Conservation (phyloP, 2,113 vertebrate species). For the Hydropotes inermis region DNA sequence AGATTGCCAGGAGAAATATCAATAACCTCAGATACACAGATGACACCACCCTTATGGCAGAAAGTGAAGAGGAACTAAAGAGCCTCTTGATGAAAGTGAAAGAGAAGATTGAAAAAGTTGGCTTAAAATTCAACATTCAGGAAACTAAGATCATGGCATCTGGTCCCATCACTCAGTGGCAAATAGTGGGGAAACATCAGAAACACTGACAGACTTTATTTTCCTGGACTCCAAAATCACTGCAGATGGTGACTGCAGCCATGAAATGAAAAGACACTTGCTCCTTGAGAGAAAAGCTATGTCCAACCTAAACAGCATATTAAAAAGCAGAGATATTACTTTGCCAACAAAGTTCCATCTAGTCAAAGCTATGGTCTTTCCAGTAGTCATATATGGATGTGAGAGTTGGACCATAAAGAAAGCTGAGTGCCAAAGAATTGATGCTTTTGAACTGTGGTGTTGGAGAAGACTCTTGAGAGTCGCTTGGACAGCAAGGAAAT, state of each 20-base stretch:
- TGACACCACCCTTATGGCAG: background rate
- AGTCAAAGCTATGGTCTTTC: background rate
- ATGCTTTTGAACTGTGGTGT: background rate
- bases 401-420: background rate
- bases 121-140: background rate
- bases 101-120: background rate
- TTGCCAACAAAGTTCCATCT: background rate
- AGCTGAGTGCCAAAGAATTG: background rate
- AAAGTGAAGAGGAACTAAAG: background rate
- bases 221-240: background rate
- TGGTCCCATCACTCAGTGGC: background rate
- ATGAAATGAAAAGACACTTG: background rate
- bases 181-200: background rate
- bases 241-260: background rate
- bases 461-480: background rate
- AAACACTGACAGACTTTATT: background rate
- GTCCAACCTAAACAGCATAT: background rate
- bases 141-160: background rate
- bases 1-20: background rate
- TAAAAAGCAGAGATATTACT: background rate
- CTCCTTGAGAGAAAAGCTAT: background rate
- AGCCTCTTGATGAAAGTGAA: background rate
- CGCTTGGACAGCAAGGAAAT: background rate
- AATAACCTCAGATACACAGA: background rate
- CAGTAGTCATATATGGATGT: background rate